These are phyloP conservation scores for Macrophya annulata DNA, from an alignment of 2,888 invertebrate species.

Conservation along the genomic window DNA sequence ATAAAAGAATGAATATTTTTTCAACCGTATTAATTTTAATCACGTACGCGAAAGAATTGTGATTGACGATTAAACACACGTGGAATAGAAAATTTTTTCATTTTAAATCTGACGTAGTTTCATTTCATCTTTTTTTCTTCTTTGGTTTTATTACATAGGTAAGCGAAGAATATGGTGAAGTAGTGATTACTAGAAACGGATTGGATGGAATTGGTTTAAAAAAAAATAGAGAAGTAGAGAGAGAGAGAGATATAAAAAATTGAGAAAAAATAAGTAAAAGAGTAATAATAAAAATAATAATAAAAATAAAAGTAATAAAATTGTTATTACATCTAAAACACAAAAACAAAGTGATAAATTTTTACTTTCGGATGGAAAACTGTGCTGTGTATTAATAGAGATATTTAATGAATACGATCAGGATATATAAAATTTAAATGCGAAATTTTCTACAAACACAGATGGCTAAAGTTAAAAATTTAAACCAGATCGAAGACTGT, in stretches of 20 bases:
- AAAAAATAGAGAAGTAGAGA: background rate
- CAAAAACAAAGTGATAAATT: conserved; percentile 1
- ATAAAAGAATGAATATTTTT: background rate
- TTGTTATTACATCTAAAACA: background rate
- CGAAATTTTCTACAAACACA: no score
- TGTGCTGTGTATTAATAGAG: background rate
- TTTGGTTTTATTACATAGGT: background rate
- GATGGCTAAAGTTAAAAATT: background rate
- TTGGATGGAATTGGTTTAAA: background rate
- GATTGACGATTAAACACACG: background rate
- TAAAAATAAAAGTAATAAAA: no score
- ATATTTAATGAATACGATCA: no score
- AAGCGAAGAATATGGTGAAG: background rate
- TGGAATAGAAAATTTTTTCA: background rate
- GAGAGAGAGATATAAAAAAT: background rate
- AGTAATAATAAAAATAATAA: background rate
- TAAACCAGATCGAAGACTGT: conserved; percentile 5
- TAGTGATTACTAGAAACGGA: background rate
- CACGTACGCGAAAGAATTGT: background rate
- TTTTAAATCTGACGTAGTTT: background rate
- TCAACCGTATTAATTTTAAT: background rate
- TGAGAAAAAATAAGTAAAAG: background rate
- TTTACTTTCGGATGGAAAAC: background rate
- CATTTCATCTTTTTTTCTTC: background rate
- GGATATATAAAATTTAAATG: no score